Conservation (phyloP, 2,797 vertebrate species). For the Poeciliopsis gracilis region DNA sequence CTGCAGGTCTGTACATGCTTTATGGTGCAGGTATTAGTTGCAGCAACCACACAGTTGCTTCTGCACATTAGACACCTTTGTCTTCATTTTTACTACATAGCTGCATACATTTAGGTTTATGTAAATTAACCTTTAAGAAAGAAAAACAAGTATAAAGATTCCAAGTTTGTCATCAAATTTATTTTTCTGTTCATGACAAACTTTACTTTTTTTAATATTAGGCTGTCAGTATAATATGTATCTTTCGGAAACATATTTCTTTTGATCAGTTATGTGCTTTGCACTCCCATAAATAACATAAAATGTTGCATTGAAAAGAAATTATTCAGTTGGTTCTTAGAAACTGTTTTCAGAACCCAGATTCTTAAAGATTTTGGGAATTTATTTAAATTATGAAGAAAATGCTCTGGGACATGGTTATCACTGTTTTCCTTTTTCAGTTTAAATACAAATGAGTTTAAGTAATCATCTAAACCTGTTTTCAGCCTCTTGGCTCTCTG, state of each 20-base stretch:
- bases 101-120: not conserved
- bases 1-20: not conserved
- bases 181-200: not conserved
- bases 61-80: not conserved
- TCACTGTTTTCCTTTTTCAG: not conserved
- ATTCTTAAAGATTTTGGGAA: not conserved
- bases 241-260: not conserved
- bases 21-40: not conserved
- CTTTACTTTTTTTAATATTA: not conserved
- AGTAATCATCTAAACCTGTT: not conserved
- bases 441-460: not conserved
- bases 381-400: not conserved
- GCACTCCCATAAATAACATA: not conserved
- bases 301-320: not conserved
- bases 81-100: not conserved
- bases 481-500: not conserved
- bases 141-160: too few relatives aligned
- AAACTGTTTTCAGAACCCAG: not conserved
- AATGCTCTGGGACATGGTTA: not conserved
- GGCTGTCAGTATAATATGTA: not conserved
- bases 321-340: not conserved
- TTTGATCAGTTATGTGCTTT: not conserved
- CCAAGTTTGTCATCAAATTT: not conserved
- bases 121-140: not conserved
- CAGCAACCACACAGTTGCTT: not conserved